Evolutionary conservation across 1,140 invertebrate species (phyloP).

Genomic region (Temnothorax nylanderi): DNA sequence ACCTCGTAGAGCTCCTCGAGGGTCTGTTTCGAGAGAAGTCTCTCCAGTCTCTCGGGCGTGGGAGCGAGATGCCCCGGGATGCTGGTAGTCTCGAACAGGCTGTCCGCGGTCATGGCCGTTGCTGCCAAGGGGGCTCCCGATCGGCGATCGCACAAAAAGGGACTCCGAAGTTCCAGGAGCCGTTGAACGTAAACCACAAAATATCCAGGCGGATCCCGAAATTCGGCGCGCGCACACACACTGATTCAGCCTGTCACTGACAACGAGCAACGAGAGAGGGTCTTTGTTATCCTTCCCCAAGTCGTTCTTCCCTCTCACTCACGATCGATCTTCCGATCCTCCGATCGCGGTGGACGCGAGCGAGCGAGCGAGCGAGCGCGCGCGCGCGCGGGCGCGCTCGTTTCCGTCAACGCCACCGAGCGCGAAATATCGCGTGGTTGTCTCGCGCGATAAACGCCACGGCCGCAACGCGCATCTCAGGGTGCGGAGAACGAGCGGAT

Average conservation of each 20-base stretch:
- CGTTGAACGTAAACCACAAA: slow-evolving; percentile 29
- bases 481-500: too few relatives aligned
- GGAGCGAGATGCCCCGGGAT: slow-evolving; percentile 85
- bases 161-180: not conserved
- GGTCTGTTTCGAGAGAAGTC: slow-evolving; percentile 84
- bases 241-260: not conserved
- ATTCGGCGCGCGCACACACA: slow-evolving; percentile 19
- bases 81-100: slow-evolving; percentile 83
- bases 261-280: not conserved
- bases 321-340: slow-evolving; percentile 17
- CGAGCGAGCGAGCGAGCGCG: too few relatives aligned
- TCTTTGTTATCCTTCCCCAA: not conserved
- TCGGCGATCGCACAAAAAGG: slow-evolving; percentile 43
- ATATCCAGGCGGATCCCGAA: not conserved
- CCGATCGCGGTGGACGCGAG: not conserved
- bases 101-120: slow-evolving; percentile 81
- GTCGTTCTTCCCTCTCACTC: slow-evolving; percentile 11
- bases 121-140: slow-evolving; percentile 15
- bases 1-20: slow-evolving; percentile 86
- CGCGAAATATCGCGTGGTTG: slow-evolving; percentile 11
- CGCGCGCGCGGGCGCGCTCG: slow-evolving; percentile 16
- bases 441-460: not conserved
- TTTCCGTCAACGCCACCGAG: slow-evolving; percentile 20
- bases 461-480: slow-evolving; percentile 30
- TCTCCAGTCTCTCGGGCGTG: slow-evolving; percentile 84